Evolutionary conservation across 2,797 vertebrate genomes (phyloP).

Genomic region (Anas capensis): DNA sequence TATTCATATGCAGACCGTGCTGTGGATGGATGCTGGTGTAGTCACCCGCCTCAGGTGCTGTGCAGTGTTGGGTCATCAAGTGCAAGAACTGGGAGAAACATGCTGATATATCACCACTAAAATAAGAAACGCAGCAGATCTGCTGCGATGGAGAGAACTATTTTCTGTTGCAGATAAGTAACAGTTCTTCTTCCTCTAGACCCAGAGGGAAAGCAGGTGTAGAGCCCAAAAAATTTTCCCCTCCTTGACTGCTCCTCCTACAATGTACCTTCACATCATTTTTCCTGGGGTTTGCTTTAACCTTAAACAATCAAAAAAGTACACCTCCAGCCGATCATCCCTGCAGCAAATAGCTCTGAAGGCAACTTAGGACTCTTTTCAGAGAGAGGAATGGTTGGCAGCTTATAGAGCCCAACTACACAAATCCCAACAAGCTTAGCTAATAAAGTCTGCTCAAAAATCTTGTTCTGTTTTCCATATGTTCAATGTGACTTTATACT

Average conservation of each 20-base stretch:
- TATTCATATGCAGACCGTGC: background rate
- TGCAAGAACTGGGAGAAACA: background rate
- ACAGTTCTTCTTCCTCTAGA: background rate
- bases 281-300: background rate
- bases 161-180: background rate
- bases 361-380: background rate
- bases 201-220: background rate
- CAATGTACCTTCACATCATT: rapidly evolving
- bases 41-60: background rate
- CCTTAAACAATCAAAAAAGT: background rate
- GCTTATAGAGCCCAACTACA: background rate
- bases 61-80: background rate
- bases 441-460: background rate
- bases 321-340: rapidly evolving
- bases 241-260: background rate
- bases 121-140: background rate
- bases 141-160: background rate
- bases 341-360: background rate
- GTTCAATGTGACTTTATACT: background rate
- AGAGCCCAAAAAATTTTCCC: background rate
- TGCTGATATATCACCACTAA: background rate
- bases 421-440: background rate
- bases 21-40: background rate
- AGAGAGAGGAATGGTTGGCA: background rate
- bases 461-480: background rate